phyloP scores from a whole-genome alignment of 2,113 vertebrate genomes.

The Siniperca knerii region DNA sequence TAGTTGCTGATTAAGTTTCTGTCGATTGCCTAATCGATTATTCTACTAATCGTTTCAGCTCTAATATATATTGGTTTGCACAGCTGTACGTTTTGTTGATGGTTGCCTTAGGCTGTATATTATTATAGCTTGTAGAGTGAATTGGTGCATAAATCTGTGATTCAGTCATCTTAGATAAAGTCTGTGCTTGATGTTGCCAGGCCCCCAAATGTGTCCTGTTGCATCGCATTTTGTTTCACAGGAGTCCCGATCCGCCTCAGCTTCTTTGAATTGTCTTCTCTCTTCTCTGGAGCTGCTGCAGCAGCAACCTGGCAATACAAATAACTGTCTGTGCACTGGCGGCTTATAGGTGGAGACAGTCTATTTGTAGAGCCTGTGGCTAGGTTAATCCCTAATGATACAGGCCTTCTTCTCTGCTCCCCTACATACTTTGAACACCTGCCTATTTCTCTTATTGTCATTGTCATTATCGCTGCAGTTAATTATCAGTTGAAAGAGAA shows the following conservation, averaged over 20 bases:
- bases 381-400: conserved; percentile 84
- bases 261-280: conserved; percentile 75
- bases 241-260: conserved; percentile 52
- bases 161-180: conserved; percentile 21
- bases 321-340: conserved; percentile 75
- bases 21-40: not conserved
- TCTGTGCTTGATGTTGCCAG: conserved; percentile 45
- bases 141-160: conserved; percentile 28
- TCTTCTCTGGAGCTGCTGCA: conserved; percentile 66
- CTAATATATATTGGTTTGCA: not conserved
- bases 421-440: conserved; percentile 68
- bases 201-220: conserved; percentile 54
- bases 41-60: not conserved
- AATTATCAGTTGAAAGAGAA: conserved; percentile 47
- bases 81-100: not conserved
- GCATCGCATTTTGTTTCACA: conserved; percentile 64
- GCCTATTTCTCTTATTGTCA: conserved; percentile 64
- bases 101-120: conserved; percentile 9
- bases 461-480: conserved; percentile 60
- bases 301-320: conserved; percentile 80
- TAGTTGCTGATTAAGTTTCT: not conserved
- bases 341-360: conserved; percentile 82
- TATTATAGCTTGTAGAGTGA: conserved; percentile 10
- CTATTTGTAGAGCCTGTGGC: conserved; percentile 82
- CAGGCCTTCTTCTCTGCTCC: conserved; percentile 66